Evolutionary conservation across 2,888 invertebrate species (phyloP).

Genomic region (Ochlodes sylvanus): DNA sequence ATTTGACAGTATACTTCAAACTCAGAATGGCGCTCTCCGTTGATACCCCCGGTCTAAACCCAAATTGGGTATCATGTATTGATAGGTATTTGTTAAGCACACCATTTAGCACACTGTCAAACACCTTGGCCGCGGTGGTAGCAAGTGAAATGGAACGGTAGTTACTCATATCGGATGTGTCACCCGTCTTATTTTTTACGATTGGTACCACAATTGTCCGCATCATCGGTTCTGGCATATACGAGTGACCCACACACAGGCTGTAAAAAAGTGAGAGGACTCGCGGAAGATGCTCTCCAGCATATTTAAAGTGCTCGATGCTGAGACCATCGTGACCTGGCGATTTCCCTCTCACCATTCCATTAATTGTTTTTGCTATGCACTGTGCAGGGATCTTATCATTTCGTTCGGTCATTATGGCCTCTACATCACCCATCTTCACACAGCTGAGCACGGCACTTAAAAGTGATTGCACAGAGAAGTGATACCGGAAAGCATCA

Average conservation of each 20-base stretch:
- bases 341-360: constrained; percentile 20
- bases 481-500: constrained; percentile 6
- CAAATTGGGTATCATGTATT: constrained; percentile 35
- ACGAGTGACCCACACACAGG: constrained; percentile 32
- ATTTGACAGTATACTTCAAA: constrained; percentile 40
- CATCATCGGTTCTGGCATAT: constrained; percentile 31
- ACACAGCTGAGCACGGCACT: background rate
- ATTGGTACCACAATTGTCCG: constrained; percentile 24
- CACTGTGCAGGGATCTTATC: constrained; percentile 10
- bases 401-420: constrained; percentile 2
- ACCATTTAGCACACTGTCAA: constrained; percentile 20
- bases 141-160: constrained; percentile 25
- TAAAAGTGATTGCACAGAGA: constrained; percentile 4
- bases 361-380: constrained; percentile 3
- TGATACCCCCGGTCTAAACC: constrained; percentile 34
- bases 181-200: constrained; percentile 34
- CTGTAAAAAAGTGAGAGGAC: constrained; percentile 23
- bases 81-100: background rate
- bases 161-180: constrained; percentile 24
- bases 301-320: constrained; percentile 33
- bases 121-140: constrained; percentile 14
- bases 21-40: constrained; percentile 38
- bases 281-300: constrained; percentile 26
- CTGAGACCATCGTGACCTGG: constrained; percentile 30
- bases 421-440: constrained; percentile 11